Evolutionary conservation across 2,797 vertebrate species (phyloP), one percentile per base, ranked within the genome.

Genomic region (Thaleichthys pacificus): DNA sequence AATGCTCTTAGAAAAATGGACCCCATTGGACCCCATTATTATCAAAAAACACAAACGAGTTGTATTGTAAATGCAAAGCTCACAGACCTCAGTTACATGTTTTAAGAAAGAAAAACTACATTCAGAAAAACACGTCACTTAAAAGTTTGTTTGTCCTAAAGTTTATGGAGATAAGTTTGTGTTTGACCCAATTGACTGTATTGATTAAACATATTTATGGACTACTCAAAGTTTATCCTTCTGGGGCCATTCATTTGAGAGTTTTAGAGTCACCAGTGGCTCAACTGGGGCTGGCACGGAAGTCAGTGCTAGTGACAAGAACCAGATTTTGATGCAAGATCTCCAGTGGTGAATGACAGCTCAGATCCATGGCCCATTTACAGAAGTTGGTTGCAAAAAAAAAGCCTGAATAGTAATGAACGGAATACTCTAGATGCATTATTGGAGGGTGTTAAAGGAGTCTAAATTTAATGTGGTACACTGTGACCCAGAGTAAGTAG

Each of bases 321-420:
- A 90, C 86, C 88, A 89, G 85, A 90, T 91, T 83, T 92, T 93
- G 90, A 93, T 93, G 90, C 71, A 85, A 91, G 89, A 74, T 94
- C 93, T 94, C 93, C 83, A 84, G 93, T 85, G 92, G 87, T 89
- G 79, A 87, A 75, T 72, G 87, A 85, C 81, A 77, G 88, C 93
- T 94, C 90, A 94, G 93, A 95, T 95, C 92, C 92, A 81, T 90
- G 93, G 90, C 94, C 94, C 92, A 94, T 93, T 94, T 93, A 91
- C 92, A 91, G 91, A 94, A 93, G 92, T 92, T 89, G 86, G 87
- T 90, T 92, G 82, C 87, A 87, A 89, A 86, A 84, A 86, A 84
- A 82, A 89, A 75, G 78, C 90, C 86, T 89, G 89, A 93, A 92
- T 90, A 92, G 90, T 91, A 91, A 89, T 91, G 87, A 93, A 87